These are phyloP conservation scores for Sinhomidia bicolor DNA, from an alignment of 2,888 invertebrate species.

Conservation along the genomic window DNA sequence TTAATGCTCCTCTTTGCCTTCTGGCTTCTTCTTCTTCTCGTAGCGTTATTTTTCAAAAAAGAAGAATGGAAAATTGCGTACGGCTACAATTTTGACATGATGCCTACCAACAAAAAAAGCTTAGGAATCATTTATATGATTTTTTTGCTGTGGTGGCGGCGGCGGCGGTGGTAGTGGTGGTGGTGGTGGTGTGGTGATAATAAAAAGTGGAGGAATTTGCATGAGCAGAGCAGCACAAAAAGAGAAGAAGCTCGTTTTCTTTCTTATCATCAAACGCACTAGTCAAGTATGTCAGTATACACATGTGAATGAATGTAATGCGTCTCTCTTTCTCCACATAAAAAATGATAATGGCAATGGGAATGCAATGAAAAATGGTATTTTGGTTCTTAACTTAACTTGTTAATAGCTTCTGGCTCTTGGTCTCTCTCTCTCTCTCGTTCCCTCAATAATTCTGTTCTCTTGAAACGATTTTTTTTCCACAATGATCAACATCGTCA, in stretches of 20 bases:
- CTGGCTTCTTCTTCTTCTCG: background rate
- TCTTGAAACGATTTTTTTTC: slow-evolving; percentile 6
- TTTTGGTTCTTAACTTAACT: slow-evolving; percentile 32
- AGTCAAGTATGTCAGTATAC: background rate
- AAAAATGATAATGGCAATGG: slow-evolving; percentile 37
- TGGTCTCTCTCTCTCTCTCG: background rate
- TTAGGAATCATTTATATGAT: background rate
- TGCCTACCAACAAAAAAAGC: background rate
- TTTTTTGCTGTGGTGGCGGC: background rate
- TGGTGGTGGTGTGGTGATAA: background rate
- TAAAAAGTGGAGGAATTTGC: background rate
- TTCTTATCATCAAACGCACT: background rate
- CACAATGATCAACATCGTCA: background rate
- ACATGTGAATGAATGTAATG: background rate
- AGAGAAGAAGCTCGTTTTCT: background rate
- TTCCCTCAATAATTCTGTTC: slow-evolving; percentile 2
- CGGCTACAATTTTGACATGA: slow-evolving; percentile 2
- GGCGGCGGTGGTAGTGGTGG: too few relatives aligned
- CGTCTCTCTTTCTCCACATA: background rate
- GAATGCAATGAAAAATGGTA: slow-evolving; percentile 41
- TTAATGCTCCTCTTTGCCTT: too few relatives aligned
- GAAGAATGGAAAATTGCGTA: slow-evolving; percentile 57
- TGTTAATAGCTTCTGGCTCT: slow-evolving; percentile 48
- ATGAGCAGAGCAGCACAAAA: background rate
- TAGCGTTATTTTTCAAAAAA: background rate